Evolutionary conservation across 23 tunicate genomes (phyloP), one percentile per base, ranked within the genome.

Genomic region (Halocynthia roretzi): DNA sequence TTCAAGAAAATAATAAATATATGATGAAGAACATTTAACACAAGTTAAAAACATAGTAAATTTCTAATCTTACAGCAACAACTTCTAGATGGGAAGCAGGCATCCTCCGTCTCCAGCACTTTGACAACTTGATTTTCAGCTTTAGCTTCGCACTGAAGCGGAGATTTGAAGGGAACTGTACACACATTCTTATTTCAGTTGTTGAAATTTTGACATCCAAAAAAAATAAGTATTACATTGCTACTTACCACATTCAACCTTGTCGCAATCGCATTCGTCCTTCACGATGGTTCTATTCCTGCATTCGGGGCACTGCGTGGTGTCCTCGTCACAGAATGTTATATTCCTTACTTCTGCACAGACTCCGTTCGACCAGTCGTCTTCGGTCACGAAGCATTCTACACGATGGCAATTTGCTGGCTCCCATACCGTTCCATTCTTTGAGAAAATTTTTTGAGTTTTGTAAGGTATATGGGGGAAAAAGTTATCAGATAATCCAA

Each of bases 21-120:
- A 15, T 15, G 2, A 5, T 14, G 64, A 4, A 58, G 64, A 15
- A 14, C 64, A 58, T 14, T 4, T 2, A 67, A 67, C 21, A 12
- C 23, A 31, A 21, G 21, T 12, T 21, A 2, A 12, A n/a, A 4
- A 12, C 71, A 67, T 10, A 67, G 12, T 67, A 0, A 67, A 12
- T 15, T 48, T 31, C 44, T 31, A n/a, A n/a, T 76, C 87, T 83
- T 53, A 83, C 87, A 6, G 69, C 87, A 83, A 51, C 87, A 83
- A 82, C 77, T 83, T 67, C 67, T 76, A 64, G 83, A 77, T 18
- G 87, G 82, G 87, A 83, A 83, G 52, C 87, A 83, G 48, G 19
- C 58, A 50, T 83, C 76, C 22, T 66, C 54, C 53, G 87, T 83
- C 68, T 65, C 87, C 82, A 83, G 49, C 54, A 82, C 31, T 15